Evolutionary conservation across 2,113 vertebrate genomes (phyloP), one percentile per base, ranked within the genome.

Genomic region (Anser cygnoides): DNA sequence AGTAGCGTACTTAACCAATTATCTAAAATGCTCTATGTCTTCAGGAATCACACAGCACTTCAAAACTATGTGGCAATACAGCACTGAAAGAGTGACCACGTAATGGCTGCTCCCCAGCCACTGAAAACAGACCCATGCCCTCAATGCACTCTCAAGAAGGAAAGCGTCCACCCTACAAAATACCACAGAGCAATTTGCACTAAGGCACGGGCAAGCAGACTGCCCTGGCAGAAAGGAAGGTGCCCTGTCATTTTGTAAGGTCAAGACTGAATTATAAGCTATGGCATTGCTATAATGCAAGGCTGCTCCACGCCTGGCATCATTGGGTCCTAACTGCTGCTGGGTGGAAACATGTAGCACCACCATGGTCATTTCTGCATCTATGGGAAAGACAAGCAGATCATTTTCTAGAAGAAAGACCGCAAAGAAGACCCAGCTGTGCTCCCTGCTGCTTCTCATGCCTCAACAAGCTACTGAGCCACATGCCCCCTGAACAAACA

Each of bases 261-360:
- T 50, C 28, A 63, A 50, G 43, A 70, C 59, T 23, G 83, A 89
- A 96, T 89, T 68, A 59, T n/a, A 89, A 92, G 3, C 8, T 44
- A 5, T 4, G 2, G 6, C 39, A 43, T 13, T 72, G 62, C 49
- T 67, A 55, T 68, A 72, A 83, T 86, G 67, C n/a, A 67, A 79
- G 58, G 66, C n/a, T 85, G 79, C 54, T 55, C 54, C 68, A 50
- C 22, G 21, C 14, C 28, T 59, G 55, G 18, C 50, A n/a, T 79
- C 9, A 8, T 74, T 29, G 67, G 43, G 39, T 26, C 25, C 29
- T 57, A 26, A 10, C 16, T 80, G 49, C 49, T 68, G 25, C 4
- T 68, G 68, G 12, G 6, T 6, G 6, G 67, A 91, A 68, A 72
- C 20, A 58, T 8, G 44, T 54, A 5, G 18, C 6, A 49, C 61